Percentiles rank a stretch among this genome's conserved stretches.
Conservation (phyloP, 64 coral and sea anemone species). For the Anthopleura sola region DNA sequence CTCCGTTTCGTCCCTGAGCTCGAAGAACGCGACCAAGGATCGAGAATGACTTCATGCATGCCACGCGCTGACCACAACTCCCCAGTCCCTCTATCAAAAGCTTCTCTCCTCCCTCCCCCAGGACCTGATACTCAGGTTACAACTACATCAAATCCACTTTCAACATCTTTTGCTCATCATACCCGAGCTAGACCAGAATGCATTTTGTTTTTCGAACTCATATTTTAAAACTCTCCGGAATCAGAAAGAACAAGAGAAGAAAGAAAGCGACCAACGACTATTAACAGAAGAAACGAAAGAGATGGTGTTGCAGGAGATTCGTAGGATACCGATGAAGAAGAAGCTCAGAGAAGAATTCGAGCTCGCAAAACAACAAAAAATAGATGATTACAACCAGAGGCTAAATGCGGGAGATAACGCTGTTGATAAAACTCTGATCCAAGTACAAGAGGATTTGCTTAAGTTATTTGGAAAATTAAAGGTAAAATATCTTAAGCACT, state of each 20-base stretch:
- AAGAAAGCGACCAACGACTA: conserved; percentile 33
- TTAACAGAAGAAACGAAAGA: conserved; percentile 81
- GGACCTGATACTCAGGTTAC: too few relatives aligned
- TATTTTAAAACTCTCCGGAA: neutral
- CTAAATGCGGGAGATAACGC: neutral
- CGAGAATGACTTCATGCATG: too few relatives aligned
- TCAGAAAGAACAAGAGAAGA: conserved; percentile 25
- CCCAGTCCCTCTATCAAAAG: too few relatives aligned
- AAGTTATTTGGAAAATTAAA: conserved; percentile 89
- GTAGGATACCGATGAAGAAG: conserved; percentile 38
- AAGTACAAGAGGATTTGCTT: conserved; percentile 93
- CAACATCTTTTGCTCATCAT: too few relatives aligned
- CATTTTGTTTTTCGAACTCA: too few relatives aligned
- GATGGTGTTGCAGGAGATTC: conserved; percentile 86
- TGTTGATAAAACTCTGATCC: conserved; percentile 53
- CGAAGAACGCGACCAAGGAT: too few relatives aligned
- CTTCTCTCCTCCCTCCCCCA: too few relatives aligned
- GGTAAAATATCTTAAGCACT: conserved; percentile 48
- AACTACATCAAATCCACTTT: too few relatives aligned
- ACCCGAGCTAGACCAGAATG: too few relatives aligned
- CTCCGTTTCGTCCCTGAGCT: too few relatives aligned
- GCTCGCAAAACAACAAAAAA: conserved; percentile 18
- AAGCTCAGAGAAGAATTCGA: conserved; percentile 31
- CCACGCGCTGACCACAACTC: too few relatives aligned
- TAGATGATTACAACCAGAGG: conserved; percentile 40